phyloP scores from a whole-genome alignment of 2,797 vertebrate genomes.

The Acrocephalus scirpaceus region DNA sequence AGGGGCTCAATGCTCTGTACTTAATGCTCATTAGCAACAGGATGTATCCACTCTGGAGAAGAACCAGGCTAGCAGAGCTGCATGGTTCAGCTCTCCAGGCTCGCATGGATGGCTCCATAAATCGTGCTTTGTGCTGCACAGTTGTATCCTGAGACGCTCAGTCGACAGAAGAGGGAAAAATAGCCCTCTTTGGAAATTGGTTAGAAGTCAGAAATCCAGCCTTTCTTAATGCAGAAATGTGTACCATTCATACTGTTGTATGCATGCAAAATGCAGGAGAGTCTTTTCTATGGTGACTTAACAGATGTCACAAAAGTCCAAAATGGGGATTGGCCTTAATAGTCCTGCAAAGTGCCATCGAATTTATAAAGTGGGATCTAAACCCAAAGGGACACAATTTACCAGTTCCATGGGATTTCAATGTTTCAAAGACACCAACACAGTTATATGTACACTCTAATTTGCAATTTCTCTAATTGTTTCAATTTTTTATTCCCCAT shows the following conservation, averaged over 20 bases:
- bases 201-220: neutral
- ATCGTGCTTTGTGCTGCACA: neutral
- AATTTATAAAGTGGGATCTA: neutral
- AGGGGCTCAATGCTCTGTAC: neutral
- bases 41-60: neutral
- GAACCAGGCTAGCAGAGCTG: neutral
- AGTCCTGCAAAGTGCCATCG: neutral
- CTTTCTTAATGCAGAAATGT: neutral
- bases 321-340: neutral
- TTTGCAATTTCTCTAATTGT: neutral
- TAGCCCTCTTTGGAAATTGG: neutral
- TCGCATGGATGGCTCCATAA: neutral
- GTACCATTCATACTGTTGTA: neutral
- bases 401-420: neutral
- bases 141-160: neutral
- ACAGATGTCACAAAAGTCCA: neutral
- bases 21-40: neutral
- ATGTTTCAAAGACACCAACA: neutral
- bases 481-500: neutral
- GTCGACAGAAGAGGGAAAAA: neutral
- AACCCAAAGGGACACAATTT: neutral
- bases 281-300: neutral
- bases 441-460: neutral
- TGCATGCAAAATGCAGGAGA: neutral
- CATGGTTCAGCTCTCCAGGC: neutral